Conservation (phyloP, 1,140 invertebrate species). For the Protaetia brevitarsis region DNA sequence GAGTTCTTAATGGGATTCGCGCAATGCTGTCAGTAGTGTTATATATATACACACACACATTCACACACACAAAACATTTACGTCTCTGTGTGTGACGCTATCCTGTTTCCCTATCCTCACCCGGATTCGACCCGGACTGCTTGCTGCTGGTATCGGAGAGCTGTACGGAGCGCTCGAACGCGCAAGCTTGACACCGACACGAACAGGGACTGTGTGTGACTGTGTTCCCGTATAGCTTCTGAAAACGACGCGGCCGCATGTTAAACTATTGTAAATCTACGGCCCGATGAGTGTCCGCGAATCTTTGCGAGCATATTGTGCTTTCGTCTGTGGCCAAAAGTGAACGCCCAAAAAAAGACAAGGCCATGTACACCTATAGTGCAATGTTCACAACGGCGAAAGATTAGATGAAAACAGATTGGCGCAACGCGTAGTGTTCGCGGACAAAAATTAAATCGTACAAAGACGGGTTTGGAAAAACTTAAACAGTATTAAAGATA, state of each 20-base stretch:
- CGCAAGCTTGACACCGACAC: conserved; percentile 28
- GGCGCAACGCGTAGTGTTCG: too few relatives aligned
- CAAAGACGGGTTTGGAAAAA: too few relatives aligned
- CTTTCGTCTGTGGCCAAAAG: too few relatives aligned
- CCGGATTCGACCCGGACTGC: conserved; percentile 40
- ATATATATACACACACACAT: background rate
- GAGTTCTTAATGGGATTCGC: background rate
- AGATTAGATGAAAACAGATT: too few relatives aligned
- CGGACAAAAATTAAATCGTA: too few relatives aligned
- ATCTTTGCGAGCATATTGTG: too few relatives aligned
- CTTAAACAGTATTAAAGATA: too few relatives aligned
- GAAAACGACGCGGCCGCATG: conserved; percentile 12
- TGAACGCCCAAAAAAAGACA: too few relatives aligned
- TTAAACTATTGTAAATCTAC: conserved; percentile 8
- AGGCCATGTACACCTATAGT: too few relatives aligned
- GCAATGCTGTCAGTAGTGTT: background rate
- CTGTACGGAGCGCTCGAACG: conserved; percentile 31
- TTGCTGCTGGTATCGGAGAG: conserved; percentile 28
- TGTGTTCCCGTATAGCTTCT: background rate
- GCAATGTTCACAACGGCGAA: too few relatives aligned
- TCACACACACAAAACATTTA: background rate
- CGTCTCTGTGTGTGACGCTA: conserved; percentile 3
- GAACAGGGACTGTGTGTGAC: background rate
- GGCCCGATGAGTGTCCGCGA: background rate
- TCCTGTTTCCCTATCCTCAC: conserved; percentile 24